A percentile compares a stretch with the other conserved stretches of the same genome.
Evolutionary conservation across 2,113 vertebrate species (phyloP).

Genomic region (Equus przewalskii): DNA sequence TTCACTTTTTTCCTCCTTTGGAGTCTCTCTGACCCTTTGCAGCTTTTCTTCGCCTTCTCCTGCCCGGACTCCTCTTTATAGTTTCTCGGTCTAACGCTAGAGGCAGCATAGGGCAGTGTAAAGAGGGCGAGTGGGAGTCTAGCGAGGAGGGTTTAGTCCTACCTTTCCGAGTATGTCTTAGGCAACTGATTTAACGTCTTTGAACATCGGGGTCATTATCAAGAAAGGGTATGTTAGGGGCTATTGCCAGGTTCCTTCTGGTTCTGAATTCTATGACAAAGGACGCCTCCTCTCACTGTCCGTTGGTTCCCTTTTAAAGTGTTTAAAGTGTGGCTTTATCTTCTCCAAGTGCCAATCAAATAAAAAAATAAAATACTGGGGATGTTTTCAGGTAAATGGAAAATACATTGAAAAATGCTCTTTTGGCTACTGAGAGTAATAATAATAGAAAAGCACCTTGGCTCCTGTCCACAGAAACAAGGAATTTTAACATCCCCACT

Average conservation of each 20-base stretch:
- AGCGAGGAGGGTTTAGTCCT: not conserved
- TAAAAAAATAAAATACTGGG: not conserved
- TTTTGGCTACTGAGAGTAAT: constrained; percentile 47
- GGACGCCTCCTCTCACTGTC: not conserved
- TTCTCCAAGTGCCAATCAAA: constrained; percentile 46
- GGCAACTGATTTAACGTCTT: not conserved
- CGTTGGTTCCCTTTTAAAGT: not conserved
- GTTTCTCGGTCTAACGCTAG: constrained; percentile 45
- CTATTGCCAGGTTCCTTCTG: not conserved
- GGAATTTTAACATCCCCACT: constrained; percentile 72
- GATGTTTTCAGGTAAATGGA: constrained; percentile 13
- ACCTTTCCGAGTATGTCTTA: not conserved
- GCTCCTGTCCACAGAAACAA: constrained; percentile 47
- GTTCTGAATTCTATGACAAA: not conserved
- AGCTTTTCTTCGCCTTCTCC: not conserved
- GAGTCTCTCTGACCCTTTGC: not conserved
- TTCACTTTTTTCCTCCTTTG: not conserved
- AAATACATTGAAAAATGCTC: constrained; percentile 51
- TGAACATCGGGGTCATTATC: not conserved
- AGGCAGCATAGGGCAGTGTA: constrained; percentile 57
- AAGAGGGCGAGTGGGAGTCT: not conserved
- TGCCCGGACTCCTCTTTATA: no score
- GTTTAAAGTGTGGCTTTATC: constrained; percentile 13
- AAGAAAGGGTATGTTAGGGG: not conserved
- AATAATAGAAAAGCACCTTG: not conserved